Evolutionary conservation across 2,113 vertebrate genomes (phyloP).

Genomic region (Mustela lutreola): DNA sequence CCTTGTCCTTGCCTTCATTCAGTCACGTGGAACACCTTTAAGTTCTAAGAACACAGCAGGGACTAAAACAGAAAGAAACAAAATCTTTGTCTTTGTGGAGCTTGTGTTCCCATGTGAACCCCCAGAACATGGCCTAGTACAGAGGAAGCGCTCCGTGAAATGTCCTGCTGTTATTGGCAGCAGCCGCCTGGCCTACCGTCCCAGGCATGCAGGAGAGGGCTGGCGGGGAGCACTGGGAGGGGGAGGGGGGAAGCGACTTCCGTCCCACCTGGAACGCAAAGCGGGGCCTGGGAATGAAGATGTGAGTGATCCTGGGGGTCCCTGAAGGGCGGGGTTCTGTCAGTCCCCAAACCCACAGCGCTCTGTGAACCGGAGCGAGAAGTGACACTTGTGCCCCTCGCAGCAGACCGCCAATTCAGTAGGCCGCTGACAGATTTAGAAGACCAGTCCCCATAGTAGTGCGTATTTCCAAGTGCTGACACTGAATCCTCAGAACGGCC

Average conservation of each 20-base stretch:
- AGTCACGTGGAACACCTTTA: not conserved
- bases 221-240: not conserved
- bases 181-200: rapidly evolving
- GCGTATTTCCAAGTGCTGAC: not conserved
- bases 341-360: not conserved
- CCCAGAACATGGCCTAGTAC: not conserved
- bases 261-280: not conserved
- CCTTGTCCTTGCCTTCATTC: not conserved
- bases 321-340: not conserved
- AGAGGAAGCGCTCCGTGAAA: not conserved
- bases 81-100: not conserved
- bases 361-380: not conserved
- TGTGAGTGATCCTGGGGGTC: not conserved
- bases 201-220: not conserved
- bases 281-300: not conserved
- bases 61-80: not conserved
- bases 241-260: not conserved
- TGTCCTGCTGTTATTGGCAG: rapidly evolving
- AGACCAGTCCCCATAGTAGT: rapidly evolving
- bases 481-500: not conserved
- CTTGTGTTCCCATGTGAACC: not conserved
- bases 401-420: not conserved
- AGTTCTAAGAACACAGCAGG: not conserved
- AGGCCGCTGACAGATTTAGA: not conserved
- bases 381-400: not conserved